Conservation (phyloP, 2,113 vertebrate species). For the Delphinapterus leucas region DNA sequence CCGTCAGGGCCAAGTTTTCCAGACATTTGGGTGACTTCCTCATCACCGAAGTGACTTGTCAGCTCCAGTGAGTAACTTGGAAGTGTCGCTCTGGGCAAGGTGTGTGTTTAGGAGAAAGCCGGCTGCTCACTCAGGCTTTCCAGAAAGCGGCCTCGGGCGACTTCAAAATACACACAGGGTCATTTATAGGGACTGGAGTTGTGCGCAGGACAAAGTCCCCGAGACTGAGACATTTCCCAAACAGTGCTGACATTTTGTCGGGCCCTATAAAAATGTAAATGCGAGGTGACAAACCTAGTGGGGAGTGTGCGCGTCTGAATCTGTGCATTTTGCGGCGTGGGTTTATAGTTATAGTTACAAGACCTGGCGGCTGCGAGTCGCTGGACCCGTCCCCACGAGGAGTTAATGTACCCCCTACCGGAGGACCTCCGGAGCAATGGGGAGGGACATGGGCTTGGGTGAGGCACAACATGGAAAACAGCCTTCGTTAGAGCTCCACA, state of each 20-base stretch:
- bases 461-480: not conserved
- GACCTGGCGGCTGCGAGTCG: not conserved
- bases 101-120: slow-evolving; percentile 55
- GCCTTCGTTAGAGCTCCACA: not conserved
- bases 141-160: slow-evolving; percentile 31
- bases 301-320: not conserved
- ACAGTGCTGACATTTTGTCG: slow-evolving; percentile 70
- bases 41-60: slow-evolving; percentile 68
- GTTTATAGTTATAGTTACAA: not conserved
- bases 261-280: slow-evolving; percentile 57
- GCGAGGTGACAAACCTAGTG: slow-evolving; percentile 47
- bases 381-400: not conserved
- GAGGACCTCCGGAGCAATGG: not conserved
- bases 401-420: not conserved
- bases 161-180: slow-evolving; percentile 68
- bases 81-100: slow-evolving; percentile 65
- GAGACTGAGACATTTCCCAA: slow-evolving; percentile 68
- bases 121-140: slow-evolving; percentile 75
- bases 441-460: not conserved
- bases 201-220: slow-evolving; percentile 30
- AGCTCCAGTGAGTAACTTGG: slow-evolving; percentile 74
- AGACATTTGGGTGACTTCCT: slow-evolving; percentile 73
- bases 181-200: slow-evolving; percentile 58
- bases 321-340: not conserved
- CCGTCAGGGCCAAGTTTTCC: slow-evolving; percentile 54